phyloP scores from a whole-genome alignment of 2,888 invertebrate species.

The Cerceris rybyensis region DNA sequence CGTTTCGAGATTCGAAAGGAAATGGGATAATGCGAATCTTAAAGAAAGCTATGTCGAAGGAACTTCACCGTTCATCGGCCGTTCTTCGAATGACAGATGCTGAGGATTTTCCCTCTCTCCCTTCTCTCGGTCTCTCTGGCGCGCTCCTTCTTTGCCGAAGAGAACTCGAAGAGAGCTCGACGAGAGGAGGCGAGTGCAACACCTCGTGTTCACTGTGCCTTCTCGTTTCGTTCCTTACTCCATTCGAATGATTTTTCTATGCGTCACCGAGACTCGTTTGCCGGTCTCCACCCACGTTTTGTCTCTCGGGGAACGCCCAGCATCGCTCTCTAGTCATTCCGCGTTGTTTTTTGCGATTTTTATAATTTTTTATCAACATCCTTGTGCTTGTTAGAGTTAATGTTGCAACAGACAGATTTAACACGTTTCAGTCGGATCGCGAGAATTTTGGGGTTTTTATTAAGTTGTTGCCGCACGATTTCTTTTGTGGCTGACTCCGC shows the following conservation, averaged over 20 bases:
- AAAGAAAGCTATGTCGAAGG: constrained; percentile 37
- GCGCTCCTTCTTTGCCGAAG: background rate
- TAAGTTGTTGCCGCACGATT: too few species aligned
- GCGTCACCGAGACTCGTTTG: constrained; percentile 58
- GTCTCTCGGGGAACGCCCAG: constrained; percentile 44
- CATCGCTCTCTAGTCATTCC: background rate
- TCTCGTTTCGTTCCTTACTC: constrained; percentile 22
- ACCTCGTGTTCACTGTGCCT: background rate
- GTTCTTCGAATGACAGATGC: constrained; percentile 72
- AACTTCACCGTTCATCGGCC: constrained; percentile 64
- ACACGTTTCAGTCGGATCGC: too few species aligned
- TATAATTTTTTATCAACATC: too few species aligned
- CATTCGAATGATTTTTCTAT: constrained; percentile 60
- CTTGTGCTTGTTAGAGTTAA: too few species aligned
- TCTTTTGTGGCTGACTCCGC: too few species aligned
- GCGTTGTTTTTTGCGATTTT: background rate
- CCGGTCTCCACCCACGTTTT: constrained; percentile 69
- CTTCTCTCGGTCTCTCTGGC: constrained; percentile 31
- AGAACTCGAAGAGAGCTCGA: constrained; percentile 23
- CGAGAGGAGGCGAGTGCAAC: constrained; percentile 40
- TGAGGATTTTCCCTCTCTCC: constrained; percentile 44
- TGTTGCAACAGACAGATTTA: too few species aligned
- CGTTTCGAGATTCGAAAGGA: background rate
- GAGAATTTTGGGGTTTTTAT: too few species aligned
- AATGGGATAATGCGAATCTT: background rate